Conservation (phyloP, 2,797 vertebrate species). For the Mus minutoides region DNA sequence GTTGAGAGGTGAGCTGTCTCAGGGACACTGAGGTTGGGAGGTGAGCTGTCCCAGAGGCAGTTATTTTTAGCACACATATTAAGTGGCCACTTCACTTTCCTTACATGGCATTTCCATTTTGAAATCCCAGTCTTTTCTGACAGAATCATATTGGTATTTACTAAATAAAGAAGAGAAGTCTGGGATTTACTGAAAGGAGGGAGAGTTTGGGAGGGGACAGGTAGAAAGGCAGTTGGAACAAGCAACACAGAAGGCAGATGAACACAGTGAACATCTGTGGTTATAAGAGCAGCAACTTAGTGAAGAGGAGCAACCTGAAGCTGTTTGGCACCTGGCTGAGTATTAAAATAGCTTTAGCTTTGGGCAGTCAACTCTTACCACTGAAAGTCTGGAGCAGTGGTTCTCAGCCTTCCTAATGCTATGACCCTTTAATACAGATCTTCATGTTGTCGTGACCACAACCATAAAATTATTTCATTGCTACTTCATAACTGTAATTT, state of each 20-base stretch:
- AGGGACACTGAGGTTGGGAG: neutral
- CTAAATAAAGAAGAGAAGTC: neutral
- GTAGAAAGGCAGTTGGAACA: neutral
- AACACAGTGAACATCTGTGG: neutral
- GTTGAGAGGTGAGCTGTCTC: neutral
- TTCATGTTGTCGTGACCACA: neutral
- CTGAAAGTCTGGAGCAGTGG: neutral
- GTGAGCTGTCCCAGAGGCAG: neutral
- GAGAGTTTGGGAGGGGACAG: neutral
- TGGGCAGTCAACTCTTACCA: neutral
- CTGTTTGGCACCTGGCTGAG: neutral
- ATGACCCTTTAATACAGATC: neutral
- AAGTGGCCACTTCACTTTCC: neutral
- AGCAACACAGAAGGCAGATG: slow-evolving; percentile 17
- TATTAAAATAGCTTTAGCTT: neutral
- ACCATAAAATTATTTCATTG: neutral
- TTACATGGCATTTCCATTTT: neutral
- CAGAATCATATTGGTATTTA: neutral
- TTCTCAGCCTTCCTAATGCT: neutral
- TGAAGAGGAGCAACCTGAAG: neutral
- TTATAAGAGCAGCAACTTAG: neutral
- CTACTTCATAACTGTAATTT: neutral
- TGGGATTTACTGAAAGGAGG: neutral
- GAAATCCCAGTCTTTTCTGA: slow-evolving; percentile 30
- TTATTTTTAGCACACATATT: neutral